Base-by-base conservation (phyloP, 2,797 vertebrate species). In the Darevskia mixta region DNA sequence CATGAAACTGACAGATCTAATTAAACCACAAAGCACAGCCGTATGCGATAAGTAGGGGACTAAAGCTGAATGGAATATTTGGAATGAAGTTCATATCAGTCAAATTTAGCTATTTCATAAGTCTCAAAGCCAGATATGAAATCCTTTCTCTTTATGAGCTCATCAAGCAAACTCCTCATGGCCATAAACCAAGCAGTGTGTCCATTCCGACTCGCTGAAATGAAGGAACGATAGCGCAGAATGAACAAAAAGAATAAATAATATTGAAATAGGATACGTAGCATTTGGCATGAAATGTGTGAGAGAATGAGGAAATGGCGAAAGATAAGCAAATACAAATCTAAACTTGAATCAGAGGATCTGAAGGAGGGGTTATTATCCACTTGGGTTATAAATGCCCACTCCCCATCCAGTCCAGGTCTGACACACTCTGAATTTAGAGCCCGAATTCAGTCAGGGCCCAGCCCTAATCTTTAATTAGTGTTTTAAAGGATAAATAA, bases 31-130 rank as follows among this genome's bases (percentile, higher is more conserved):
- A 55, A 91, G 80, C 66, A 82, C 13, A 23, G 81, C 69, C 10
- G 38, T 20, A 66, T 85, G 18, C 86, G 35, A 81, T 79, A 89
- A 86, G 55, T 15, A 49, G 80, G 58, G 78, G 83, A 85, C 55
- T 77, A 61, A 23, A 82, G 4, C 88, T 69, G 71, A 75, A 89
- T 45, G 7, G 86, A 55, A 81, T 89, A 85, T 85, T 55, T 89
- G 69, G 41, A 76, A 6, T 85, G 78, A 85, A 67, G 83, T 81
- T 89, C 58, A 15, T 15, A 81, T 89, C 78, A 81, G 83, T 89
- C 87, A 89, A 89, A 85, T 81, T 67, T 85, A 80, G 83, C 77
- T 81, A 55, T 81, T 89, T 85, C 43, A 89, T 88, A 80, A 75
- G 41, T 73, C 69, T 89, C 69, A 81, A 76, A 75, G 78, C 55